Conservation (phyloP, 2,113 vertebrate genomes). For the Colistium nudipinnis region DNA sequence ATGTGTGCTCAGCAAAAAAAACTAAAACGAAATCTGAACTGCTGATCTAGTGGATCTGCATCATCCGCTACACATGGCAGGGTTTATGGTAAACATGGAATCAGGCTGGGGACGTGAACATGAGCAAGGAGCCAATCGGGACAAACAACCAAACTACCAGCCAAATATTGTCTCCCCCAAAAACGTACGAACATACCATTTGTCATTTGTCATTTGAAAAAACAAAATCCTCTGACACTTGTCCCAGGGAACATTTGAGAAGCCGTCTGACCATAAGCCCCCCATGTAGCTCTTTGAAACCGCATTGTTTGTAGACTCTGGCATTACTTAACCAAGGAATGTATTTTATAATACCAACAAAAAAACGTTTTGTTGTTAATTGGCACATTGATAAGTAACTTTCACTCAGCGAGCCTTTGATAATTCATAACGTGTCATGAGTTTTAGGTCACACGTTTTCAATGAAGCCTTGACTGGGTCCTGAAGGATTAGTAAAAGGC, state of each 20-base stretch:
- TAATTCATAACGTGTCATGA: slow-evolving; percentile 58
- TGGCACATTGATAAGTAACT: slow-evolving; percentile 56
- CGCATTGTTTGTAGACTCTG: slow-evolving; percentile 1
- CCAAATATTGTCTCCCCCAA: neutral
- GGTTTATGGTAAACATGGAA: slow-evolving; percentile 22
- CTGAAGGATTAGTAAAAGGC: neutral
- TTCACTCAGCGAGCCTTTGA: slow-evolving; percentile 37
- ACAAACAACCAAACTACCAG: neutral
- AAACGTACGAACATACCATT: neutral
- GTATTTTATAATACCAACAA: too few relatives aligned
- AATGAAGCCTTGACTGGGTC: neutral
- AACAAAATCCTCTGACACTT: neutral
- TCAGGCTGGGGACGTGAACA: neutral
- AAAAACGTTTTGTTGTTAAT: too few relatives aligned
- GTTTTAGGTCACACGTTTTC: slow-evolving; percentile 53
- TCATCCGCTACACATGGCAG: slow-evolving; percentile 22
- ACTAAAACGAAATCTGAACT: slow-evolving; percentile 15
- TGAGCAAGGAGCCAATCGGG: neutral
- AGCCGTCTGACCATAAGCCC: neutral
- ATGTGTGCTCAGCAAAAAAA: slow-evolving; percentile 51
- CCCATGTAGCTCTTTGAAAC: neutral
- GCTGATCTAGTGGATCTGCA: slow-evolving; percentile 55
- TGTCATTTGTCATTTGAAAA: neutral
- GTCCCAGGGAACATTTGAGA: neutral
- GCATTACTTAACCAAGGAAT: slow-evolving; percentile 10